Percentiles rank a stretch among this genome's conserved stretches.
Conservation (phyloP, 2,888 invertebrate species). For the Tanypteryx hageni region DNA sequence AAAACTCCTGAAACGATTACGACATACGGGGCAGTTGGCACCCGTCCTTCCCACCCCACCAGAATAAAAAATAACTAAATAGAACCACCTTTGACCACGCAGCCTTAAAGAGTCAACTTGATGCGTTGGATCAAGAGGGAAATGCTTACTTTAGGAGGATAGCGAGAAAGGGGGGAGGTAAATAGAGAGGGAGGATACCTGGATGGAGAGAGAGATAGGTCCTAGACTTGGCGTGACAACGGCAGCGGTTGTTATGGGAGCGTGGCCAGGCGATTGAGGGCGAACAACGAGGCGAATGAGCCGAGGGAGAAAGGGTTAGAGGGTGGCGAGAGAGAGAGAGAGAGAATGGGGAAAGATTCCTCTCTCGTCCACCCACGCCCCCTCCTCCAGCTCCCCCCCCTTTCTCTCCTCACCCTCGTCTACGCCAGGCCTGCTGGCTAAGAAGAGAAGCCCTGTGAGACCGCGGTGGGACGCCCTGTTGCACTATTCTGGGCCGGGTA, state of each 20-base stretch:
- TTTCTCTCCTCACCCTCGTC: neutral
- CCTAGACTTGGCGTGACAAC: constrained; percentile 24
- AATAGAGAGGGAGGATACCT: neutral
- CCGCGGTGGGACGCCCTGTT: constrained; percentile 48
- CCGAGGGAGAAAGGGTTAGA: neutral
- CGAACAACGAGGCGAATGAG: neutral
- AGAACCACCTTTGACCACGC: neutral
- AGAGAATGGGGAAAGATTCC: constrained; percentile 28
- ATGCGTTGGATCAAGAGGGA: neutral
- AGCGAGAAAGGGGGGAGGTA: neutral
- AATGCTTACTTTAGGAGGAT: neutral
- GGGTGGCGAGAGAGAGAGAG: neutral
- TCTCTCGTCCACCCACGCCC: constrained; percentile 51
- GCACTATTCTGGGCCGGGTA: constrained; percentile 45
- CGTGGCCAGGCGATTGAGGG: constrained; percentile 33
- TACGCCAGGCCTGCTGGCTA: neutral
- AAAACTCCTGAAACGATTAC: no score
- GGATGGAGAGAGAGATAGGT: neutral
- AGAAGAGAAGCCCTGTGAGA: constrained; percentile 31
- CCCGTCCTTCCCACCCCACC: no score
- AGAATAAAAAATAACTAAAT: no score
- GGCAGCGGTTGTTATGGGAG: constrained; percentile 44
- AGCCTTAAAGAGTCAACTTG: neutral
- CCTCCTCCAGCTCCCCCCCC: constrained; percentile 18
- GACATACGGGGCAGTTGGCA: no score